phyloP scores from a whole-genome alignment of 2,797 vertebrate species.

The Enoplosus armatus region DNA sequence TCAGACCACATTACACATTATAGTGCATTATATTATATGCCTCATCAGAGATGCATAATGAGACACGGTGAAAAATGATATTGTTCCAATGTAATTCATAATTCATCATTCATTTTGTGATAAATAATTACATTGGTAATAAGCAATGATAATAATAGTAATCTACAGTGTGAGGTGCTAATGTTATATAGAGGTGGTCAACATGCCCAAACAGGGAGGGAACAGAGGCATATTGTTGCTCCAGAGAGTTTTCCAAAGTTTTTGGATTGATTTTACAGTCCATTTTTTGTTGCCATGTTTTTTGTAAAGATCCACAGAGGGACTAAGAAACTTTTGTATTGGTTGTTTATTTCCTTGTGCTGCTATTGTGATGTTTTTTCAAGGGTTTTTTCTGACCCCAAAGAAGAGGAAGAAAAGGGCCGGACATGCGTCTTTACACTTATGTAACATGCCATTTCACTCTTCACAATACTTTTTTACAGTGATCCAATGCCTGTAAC shows the following conservation, averaged over 20 bases:
- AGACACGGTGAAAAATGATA: conserved; percentile 29
- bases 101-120: not conserved
- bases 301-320: not conserved
- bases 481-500: not conserved
- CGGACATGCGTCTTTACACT: not conserved
- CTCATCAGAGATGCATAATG: conserved; percentile 33
- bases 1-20: conserved; percentile 27
- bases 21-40: conserved; percentile 14
- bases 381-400: not conserved
- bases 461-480: not conserved
- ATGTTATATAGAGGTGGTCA: not conserved
- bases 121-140: not conserved
- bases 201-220: not conserved
- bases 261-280: not conserved
- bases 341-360: not conserved
- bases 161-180: not conserved
- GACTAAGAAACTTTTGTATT: not conserved
- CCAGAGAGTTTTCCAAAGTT: not conserved
- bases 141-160: not conserved
- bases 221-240: not conserved
- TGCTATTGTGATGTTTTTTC: not conserved
- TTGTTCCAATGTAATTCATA: too few relatives aligned
- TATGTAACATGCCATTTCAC: not conserved
- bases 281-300: not conserved
- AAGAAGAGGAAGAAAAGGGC: not conserved